Conservation (phyloP, 2,797 vertebrate genomes). For the Gymnodraco acuticeps region DNA sequence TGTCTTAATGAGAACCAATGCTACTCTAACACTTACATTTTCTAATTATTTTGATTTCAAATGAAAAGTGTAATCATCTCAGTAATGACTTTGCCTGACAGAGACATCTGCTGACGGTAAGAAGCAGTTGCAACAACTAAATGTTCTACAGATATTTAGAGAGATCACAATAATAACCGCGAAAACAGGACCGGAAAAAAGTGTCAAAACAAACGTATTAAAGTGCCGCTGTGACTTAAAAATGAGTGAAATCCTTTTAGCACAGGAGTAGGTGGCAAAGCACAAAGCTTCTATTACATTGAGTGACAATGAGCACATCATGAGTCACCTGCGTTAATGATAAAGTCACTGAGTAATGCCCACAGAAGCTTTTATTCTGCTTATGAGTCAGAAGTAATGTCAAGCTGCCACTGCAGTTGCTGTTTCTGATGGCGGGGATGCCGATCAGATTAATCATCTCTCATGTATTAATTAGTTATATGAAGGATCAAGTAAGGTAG, state of each 20-base stretch:
- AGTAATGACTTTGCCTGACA: constrained; percentile 48
- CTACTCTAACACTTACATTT: constrained; percentile 35
- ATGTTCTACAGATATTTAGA: neutral
- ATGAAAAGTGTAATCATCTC: constrained; percentile 48
- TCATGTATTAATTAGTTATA: constrained; percentile 49
- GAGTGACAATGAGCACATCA: constrained; percentile 56
- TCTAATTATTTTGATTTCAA: constrained; percentile 46
- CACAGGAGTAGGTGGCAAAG: constrained; percentile 52
- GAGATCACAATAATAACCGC: neutral
- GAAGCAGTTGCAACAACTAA: constrained; percentile 38
- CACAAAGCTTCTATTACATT: constrained; percentile 15
- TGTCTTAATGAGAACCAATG: neutral
- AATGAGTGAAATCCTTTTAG: constrained; percentile 14
- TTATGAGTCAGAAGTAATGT: constrained; percentile 66
- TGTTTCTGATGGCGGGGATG: constrained; percentile 36
- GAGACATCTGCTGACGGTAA: constrained; percentile 64
- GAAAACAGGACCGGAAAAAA: neutral
- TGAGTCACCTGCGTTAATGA: constrained; percentile 70
- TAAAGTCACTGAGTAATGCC: constrained; percentile 66
- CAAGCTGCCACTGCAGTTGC: constrained; percentile 50
- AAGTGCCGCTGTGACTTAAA: constrained; percentile 26
- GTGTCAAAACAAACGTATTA: neutral
- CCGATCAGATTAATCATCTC: constrained; percentile 54
- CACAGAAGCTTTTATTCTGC: constrained; percentile 55
- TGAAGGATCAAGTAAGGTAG: constrained; percentile 29